Conservation (phyloP, 2,888 invertebrate species). For the Chrysomela aeneicollis region DNA sequence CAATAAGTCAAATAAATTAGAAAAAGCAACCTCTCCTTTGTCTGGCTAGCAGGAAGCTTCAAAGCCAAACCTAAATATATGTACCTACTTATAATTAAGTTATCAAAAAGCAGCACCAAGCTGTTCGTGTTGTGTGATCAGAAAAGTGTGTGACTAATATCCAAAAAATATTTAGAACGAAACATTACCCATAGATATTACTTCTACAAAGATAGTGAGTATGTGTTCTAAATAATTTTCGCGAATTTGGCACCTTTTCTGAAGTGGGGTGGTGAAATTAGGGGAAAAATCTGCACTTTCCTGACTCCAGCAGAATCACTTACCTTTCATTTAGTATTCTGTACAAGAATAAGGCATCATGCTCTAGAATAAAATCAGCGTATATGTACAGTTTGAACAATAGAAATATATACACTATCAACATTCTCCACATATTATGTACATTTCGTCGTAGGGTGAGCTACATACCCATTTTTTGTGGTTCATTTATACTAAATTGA, state of each 20-base stretch:
- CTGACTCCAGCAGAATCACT: conserved; percentile 14
- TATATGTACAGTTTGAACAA: neutral
- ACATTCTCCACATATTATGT: neutral
- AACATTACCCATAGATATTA: neutral
- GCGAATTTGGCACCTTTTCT: neutral
- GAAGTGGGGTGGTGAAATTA: neutral
- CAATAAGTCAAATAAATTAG: conserved; percentile 24
- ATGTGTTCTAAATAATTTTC: neutral
- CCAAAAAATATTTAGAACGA: neutral
- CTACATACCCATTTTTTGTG: too few relatives aligned
- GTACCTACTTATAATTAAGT: neutral
- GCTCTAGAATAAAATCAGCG: conserved; percentile 15
- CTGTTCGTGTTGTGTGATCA: conserved; percentile 8
- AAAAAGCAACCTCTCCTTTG: conserved; percentile 48
- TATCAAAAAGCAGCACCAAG: conserved; percentile 21
- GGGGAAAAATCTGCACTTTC: neutral
- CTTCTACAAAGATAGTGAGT: too few relatives aligned
- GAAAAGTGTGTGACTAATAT: conserved; percentile 21
- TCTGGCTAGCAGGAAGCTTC: conserved; percentile 43
- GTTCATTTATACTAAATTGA: too few relatives aligned
- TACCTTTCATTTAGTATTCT: conserved; percentile 28
- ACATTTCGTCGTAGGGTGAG: too few relatives aligned
- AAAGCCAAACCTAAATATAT: conserved; percentile 44
- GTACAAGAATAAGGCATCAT: conserved; percentile 14
- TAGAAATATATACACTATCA: neutral